Conservation (phyloP, 2,797 vertebrate species). For the Varecia variegata region DNA sequence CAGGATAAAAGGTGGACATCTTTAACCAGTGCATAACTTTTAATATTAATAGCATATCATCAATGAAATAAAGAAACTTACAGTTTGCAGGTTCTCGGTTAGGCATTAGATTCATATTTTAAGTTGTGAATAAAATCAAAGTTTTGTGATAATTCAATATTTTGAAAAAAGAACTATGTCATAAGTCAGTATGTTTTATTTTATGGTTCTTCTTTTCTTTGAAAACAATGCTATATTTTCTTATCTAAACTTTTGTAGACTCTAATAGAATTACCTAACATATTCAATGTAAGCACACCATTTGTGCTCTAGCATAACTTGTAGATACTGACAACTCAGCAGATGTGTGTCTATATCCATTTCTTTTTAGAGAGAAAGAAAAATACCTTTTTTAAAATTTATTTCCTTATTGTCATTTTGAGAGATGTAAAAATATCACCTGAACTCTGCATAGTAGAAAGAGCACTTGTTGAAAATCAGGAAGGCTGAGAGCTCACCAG, state of each 20-base stretch:
- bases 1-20: not conserved
- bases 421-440: not conserved
- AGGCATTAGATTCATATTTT: not conserved
- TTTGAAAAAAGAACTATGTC: not conserved
- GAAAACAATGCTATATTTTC: not conserved
- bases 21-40: not conserved
- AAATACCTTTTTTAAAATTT: not conserved
- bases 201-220: not conserved
- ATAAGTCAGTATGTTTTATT: not conserved
- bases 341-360: not conserved
- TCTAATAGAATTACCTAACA: not conserved
- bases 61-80: not conserved
- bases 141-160: not conserved
- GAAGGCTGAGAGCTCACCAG: not conserved
- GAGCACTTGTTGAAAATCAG: not conserved
- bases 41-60: not conserved
- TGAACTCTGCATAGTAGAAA: not conserved
- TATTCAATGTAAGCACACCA: not conserved
- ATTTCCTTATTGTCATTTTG: not conserved
- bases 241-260: not conserved
- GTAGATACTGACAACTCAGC: not conserved
- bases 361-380: not conserved
- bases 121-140: not conserved
- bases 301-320: not conserved
- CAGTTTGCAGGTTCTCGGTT: not conserved